Base-by-base conservation (phyloP, 37 sponge, comb jelly and placozoan genomes). In the Petrosia ficiformis region DNA sequence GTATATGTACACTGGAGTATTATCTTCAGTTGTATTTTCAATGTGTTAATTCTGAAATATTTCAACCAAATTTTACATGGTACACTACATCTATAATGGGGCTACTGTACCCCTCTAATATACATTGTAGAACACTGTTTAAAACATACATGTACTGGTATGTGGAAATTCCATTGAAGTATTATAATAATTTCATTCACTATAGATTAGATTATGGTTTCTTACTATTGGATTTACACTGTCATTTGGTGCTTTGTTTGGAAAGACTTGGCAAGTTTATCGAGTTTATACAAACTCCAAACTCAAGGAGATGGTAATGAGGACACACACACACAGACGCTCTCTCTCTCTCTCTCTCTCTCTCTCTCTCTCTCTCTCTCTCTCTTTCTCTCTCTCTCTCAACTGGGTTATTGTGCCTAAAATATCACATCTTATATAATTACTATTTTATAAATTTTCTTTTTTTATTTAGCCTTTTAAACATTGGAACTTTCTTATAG, bases 201-300 rank as follows among this genome's bases (percentile, higher is more conserved):
- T 72, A 4, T 60, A 90, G 90, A 48, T 81, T 58, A 77, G 85
- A 8, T 59, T 84, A 67, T 90, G 90, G 90, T 65, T 84, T 0
- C 70, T 84, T 6, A 77, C 86, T 19, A 14, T 90, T 58, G 90
- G 90, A n/a, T 90, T 90, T 70, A 77, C 82, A 2, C 82, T 90
- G 37, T 90, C 90, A 44, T 90, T 90, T 81, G 90, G 90, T 32
- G 81, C 85, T 43, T 86, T 90, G 33, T 84, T 90, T 75, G 79
- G 82, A 56, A 90, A 90, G 65, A 76, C 78, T 6, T 90, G 82
- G 82, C 90, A 90, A 75, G 78, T 76, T 1, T 90, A 90, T 68
- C 72, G 90, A 30, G 78, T 90, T 30, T 90, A 90, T 61, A 84
- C 86, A 30, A 84, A 63, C 42, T 36, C 39, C 4, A 58, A 1